Evolutionary conservation across 2,113 vertebrate species (phyloP), one percentile per base, ranked within the genome.

Genomic region (Tragelaphus buxtoni): DNA sequence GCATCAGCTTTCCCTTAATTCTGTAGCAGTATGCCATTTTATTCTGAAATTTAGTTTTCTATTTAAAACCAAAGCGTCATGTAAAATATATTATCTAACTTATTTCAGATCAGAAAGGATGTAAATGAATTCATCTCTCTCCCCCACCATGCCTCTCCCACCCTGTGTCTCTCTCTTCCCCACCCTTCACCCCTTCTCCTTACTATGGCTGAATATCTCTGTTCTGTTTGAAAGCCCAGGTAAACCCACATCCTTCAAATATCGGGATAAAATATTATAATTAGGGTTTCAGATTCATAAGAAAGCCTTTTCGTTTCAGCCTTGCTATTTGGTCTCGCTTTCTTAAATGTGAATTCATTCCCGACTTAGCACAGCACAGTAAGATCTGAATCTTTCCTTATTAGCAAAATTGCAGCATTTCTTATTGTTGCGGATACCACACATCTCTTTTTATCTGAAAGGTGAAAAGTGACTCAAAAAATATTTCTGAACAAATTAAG

Each of bases 61-160:
- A 77, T 82, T 94, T 80, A 76, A 91, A 96, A 20, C 14, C 20
- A 74, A 84, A 76, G 69, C 3, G 26, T 63, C 26, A 4, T 87
- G 42, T 53, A 30, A 74, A 97, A 65, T n/a, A 32, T 79, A 72
- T 90, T 74, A 35, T 65, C 42, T 51, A 89, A 96, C 30, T 91
- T 72, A 30, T 91, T 97, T 85, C 49, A 56, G 92, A 24, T 81
- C 7, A 88, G 72, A 94, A 94, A 91, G n/a, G 5, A 88, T 39
- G 11, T 77, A 88, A 93, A 56, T 28, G 11, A 35, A 76, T 74
- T 74, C 22, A 26, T 88, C 45, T 49, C 30, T 35, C 1, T 22
- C 3, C 11, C 18, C 17, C 5, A 3, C 9, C 9, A 0, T 16
- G 16, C 28, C 83, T 61, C 12, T 61, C 60, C n/a, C 45, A 10